Base-by-base conservation (phyloP, 2,888 invertebrate genomes). In the Seira sanloemensis region DNA sequence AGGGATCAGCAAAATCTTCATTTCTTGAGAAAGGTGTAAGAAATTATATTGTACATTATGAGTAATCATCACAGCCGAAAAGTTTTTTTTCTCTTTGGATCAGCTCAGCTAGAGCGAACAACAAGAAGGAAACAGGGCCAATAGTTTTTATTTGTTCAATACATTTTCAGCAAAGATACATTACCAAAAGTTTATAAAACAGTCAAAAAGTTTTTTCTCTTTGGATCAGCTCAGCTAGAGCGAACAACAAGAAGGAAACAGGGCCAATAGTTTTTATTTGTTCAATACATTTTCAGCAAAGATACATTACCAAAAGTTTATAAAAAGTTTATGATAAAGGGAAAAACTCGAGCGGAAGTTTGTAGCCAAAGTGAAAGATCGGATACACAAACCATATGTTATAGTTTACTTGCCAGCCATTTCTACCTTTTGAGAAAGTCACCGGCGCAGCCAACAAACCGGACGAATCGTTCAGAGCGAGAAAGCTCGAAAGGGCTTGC, bases 181-280 rank as follows among this genome's bases (percentile, higher is more conserved):
- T 50, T 50, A 50, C n/a, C n/a, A 50, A 50, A 50, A 50, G 50
- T 50, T 50, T 2, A n/a, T 12, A 50, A 50, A n/a, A 50, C n/a
- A 2, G 2, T 12, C 50, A 2, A 16, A 50, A 50, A 50, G 50
- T 50, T 7, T 50, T 50, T 50, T 50, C 50, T n/a, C n/a, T n/a
- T n/a, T n/a, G n/a, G n/a, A n/a, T n/a, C n/a, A n/a, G n/a, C n/a
- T n/a, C n/a, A n/a, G n/a, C n/a, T n/a, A 12, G 2, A 50, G 50
- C 12, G n/a, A n/a, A n/a, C 12, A 50, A 12, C 16, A 50, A 50
- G 50, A 50, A 50, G 50, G 16, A 50, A 50, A 2, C 50, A 50
- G 50, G 16, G 50, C 50, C 50, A 50, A 50, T 50, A 50, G 50
- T 50, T 50, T 50, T 50, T 50, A 50, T 50, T 50, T 50, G 50